phyloP scores from a whole-genome alignment of 1,140 invertebrate species.

The Lithobius niger region DNA sequence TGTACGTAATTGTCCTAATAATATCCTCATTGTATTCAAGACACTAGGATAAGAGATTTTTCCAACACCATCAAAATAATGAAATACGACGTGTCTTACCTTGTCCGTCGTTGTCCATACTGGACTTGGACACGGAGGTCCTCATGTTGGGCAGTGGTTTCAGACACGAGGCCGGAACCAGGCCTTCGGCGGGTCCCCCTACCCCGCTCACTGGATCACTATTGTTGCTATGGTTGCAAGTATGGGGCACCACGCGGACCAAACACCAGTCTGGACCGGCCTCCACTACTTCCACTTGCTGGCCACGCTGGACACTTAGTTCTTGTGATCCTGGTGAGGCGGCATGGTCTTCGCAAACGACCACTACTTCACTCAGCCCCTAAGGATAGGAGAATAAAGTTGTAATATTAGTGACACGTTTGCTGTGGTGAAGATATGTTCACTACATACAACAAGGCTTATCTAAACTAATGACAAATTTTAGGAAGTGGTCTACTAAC shows the following conservation, averaged over 20 bases:
- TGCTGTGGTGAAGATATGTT: too few species aligned
- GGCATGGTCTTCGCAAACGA: constrained; percentile 66
- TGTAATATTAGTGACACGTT: too few species aligned
- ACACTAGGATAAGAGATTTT: too few species aligned
- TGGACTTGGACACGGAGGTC: constrained; percentile 22
- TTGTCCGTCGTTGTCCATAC: constrained; percentile 28
- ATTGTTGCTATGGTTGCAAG: too few species aligned
- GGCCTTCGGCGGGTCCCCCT: background rate
- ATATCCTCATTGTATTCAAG: too few species aligned
- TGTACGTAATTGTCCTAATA: too few species aligned
- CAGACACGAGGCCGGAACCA: background rate
- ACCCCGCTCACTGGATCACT: constrained; percentile 30
- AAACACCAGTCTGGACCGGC: constrained; percentile 33
- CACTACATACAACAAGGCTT: too few species aligned
- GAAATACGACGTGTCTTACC: too few species aligned
- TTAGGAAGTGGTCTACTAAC: too few species aligned
- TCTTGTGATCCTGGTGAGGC: constrained; percentile 52
- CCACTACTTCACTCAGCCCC: constrained; percentile 73
- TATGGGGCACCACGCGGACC: constrained; percentile 37
- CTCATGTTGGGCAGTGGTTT: constrained; percentile 19
- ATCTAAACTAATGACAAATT: too few species aligned
- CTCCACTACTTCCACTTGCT: constrained; percentile 84
- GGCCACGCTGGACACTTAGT: constrained; percentile 63
- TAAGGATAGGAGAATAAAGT: too few species aligned
- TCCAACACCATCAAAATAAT: too few species aligned